Base-by-base conservation (phyloP, 1,140 invertebrate species). In the Drosophila sechellia region DNA sequence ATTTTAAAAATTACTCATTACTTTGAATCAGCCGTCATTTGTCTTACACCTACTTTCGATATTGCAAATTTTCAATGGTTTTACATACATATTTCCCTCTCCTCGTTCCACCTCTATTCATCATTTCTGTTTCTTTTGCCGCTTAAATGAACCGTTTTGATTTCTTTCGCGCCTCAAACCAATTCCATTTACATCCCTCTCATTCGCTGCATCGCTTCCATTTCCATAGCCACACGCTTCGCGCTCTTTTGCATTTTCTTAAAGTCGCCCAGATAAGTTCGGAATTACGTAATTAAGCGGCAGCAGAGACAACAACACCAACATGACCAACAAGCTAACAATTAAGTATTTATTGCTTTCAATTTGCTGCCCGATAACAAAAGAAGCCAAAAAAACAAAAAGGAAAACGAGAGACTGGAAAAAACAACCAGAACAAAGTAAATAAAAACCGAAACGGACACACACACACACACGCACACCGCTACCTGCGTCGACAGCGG, bases 301-400 rank as follows among this genome's bases (percentile, higher is more conserved):
- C 27, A 22, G 20, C 54, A 42, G 15, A 35, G 12, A 35, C 25
- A 48, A 37, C 61, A 61, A 34, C 25, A 66, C 50, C 31, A 49
- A 34, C 34, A 49, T 17, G 35, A 15, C 17, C 42, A 63, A 60
- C 35, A 42, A 53, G 56, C 74, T 68, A 87, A 77, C 79, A 87
- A 87, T 87, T 87, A 83, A 89, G 63, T 83, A 87, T 87, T 86
- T 86, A 86, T 86, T 87, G 76, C 83, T 79, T 83, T 87, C 75
- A 83, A 83, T 79, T 86, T 87, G 66, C 83, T 72, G 79, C 48
- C 69, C 74, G 81, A 86, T 86, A 86, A 86, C 71, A 54, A 42
- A 45, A 66, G 42, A 60, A 45, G 52, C 50, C 54, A 42, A 60
- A 65, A 52, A 66, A 61, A 48, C 59, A 66, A 60, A 10, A 31